phyloP scores from a whole-genome alignment of 2,888 invertebrate species.

The Listrodromus nycthemerus region DNA sequence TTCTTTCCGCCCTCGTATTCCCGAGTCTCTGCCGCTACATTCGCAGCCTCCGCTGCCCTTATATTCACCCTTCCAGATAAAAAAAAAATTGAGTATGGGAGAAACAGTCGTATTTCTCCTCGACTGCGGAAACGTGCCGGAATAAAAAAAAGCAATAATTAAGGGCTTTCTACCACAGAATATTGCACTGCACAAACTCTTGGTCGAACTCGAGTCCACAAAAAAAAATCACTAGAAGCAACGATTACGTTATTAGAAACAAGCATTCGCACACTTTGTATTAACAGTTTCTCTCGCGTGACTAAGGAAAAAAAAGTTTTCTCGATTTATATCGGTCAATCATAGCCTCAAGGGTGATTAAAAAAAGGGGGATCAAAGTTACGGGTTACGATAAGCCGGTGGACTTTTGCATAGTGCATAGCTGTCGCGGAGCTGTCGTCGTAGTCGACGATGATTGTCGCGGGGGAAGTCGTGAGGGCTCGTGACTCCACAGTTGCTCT shows the following conservation, averaged over 20 bases:
- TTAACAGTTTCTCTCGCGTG: background rate
- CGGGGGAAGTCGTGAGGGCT: conserved; percentile 42
- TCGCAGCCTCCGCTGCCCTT: conserved; percentile 22
- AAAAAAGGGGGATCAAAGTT: conserved; percentile 24
- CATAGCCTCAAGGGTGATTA: background rate
- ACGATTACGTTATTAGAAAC: background rate
- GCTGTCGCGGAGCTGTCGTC: conserved; percentile 48
- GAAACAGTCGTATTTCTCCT: conserved; percentile 64
- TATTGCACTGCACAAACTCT: conserved; percentile 9
- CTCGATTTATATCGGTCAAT: background rate
- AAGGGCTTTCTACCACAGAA: conserved; percentile 52
- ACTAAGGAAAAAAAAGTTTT: background rate
- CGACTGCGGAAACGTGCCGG: conserved; percentile 64
- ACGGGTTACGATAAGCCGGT: conserved; percentile 8
- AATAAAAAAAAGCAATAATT: conserved; percentile 64
- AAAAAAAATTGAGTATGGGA: conserved; percentile 43
- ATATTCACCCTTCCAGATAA: conserved; percentile 59
- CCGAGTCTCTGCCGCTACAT: conserved; percentile 18
- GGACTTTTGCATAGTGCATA: conserved; percentile 30
- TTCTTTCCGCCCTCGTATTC: conserved; percentile 6
- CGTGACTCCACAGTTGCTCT: conserved; percentile 59
- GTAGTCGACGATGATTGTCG: conserved; percentile 43
- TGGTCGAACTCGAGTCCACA: conserved; percentile 23
- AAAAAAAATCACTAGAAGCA: background rate
- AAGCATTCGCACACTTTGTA: background rate